Conservation (phyloP, 2,797 vertebrate species). For the Prionace glauca region DNA sequence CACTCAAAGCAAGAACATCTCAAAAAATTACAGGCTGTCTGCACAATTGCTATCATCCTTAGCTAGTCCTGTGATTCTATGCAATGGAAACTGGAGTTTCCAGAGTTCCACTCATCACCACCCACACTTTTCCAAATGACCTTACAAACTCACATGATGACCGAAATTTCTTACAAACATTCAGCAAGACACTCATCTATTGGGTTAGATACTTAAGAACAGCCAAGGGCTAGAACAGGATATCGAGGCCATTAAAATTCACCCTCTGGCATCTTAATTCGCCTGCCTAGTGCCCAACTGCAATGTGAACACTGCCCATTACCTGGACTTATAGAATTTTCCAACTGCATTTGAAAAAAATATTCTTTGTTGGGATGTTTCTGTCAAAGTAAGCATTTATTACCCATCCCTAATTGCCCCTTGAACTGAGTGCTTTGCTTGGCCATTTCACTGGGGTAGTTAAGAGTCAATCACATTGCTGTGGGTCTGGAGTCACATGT, state of each 20-base stretch:
- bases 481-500: no score
- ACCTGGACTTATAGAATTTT: neutral
- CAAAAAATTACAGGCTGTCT: neutral
- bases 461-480: no score
- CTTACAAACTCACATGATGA: neutral
- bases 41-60: neutral
- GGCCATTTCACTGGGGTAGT: no score
- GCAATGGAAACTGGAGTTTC: neutral
- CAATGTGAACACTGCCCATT: neutral
- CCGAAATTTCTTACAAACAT: neutral
- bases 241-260: neutral
- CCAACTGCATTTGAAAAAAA: neutral
- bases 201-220: neutral
- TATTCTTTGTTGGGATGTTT: no score
- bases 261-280: neutral
- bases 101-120: neutral
- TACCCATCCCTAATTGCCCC: no score
- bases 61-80: neutral
- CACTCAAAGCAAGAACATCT: neutral
- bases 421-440: no score
- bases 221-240: neutral
- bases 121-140: neutral
- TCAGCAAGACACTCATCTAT: neutral
- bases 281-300: neutral
- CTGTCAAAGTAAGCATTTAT: no score